Percentiles rank a stretch among this genome's conserved stretches.
Conservation (phyloP, 2,797 vertebrate species). For the Tenualosa thibaudeaui region DNA sequence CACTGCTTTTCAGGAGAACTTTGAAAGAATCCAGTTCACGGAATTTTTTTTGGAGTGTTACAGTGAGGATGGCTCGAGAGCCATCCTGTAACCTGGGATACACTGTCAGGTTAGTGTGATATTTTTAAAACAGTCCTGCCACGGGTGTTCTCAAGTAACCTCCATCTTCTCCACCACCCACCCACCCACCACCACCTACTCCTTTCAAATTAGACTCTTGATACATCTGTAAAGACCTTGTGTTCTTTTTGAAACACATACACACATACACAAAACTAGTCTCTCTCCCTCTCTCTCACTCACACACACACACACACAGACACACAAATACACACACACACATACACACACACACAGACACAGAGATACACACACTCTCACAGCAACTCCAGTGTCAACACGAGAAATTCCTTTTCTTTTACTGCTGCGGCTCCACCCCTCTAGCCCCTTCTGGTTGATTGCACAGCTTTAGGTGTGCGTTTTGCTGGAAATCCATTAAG, state of each 20-base stretch:
- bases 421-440: conserved; percentile 27
- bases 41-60: not conserved
- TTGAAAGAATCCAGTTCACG: conserved; percentile 1
- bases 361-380: conserved; percentile 29
- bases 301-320: not conserved
- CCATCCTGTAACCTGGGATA: conserved; percentile 24
- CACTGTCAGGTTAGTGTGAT: conserved; percentile 22
- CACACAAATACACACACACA: not conserved
- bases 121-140: conserved; percentile 44
- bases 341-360: conserved; percentile 36
- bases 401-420: conserved; percentile 49
- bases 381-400: conserved; percentile 51
- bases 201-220: conserved; percentile 48
- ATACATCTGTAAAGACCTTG: conserved; percentile 53
- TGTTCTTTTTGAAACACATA: conserved; percentile 35
- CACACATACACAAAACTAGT: not conserved
- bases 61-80: conserved; percentile 6
- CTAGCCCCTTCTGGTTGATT: conserved; percentile 45
- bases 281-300: not conserved
- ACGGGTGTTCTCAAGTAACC: conserved; percentile 50
- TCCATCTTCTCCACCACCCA: not conserved
- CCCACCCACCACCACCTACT: not conserved
- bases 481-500: conserved; percentile 50
- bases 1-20: conserved; percentile 32
- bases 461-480: conserved; percentile 33